These are phyloP conservation scores for Brassicogethes aeneus DNA, from an alignment of 2,888 invertebrate genomes.

Conservation along the genomic window DNA sequence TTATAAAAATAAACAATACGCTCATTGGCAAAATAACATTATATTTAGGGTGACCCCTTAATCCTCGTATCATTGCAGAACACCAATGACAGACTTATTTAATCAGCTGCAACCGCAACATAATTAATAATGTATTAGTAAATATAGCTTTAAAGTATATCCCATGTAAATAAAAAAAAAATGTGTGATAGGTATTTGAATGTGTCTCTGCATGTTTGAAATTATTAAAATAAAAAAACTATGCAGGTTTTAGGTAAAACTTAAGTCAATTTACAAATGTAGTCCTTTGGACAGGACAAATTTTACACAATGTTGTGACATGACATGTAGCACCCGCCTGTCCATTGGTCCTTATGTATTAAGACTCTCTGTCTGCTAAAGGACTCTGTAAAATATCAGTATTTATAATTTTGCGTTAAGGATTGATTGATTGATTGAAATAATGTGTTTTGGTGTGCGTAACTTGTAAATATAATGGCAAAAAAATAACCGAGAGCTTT, in stretches of 20 bases:
- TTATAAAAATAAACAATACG: no score
- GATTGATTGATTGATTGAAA: constrained; percentile 15
- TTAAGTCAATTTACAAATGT: no score
- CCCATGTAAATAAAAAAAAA: constrained; percentile 26
- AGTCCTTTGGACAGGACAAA: no score
- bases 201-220: background rate
- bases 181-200: constrained; percentile 21
- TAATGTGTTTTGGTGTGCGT: constrained; percentile 17
- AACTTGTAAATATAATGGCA: constrained; percentile 23
- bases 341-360: no score
- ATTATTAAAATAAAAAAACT: background rate
- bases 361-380: no score
- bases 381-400: constrained; percentile 28
- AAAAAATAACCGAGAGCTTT: constrained; percentile 26
- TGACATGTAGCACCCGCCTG: no score
- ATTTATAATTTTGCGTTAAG: constrained; percentile 15
- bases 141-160: constrained; percentile 31
- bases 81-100: background rate
- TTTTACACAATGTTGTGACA: no score
- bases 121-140: constrained; percentile 15
- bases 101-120: constrained; percentile 10
- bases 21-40: no score
- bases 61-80: background rate
- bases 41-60: no score
- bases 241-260: constrained; percentile 9